Base-by-base conservation (phyloP, 2,888 invertebrate genomes). In the Sialis lutaria region DNA sequence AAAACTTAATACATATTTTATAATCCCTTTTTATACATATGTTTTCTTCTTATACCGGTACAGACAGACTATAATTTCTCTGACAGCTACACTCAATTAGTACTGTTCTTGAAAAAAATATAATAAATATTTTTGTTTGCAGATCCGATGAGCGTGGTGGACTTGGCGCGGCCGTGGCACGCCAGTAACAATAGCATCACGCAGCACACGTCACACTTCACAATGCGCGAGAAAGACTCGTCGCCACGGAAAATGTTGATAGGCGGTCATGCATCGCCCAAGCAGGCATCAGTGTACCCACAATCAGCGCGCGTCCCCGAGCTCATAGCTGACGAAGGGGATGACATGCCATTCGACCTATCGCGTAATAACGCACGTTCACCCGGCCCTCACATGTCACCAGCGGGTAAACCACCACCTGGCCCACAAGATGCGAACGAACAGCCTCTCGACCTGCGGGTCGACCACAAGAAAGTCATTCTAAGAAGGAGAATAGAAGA, bases 211-310 rank as follows among this genome's bases (percentile, higher is more conserved):
- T 47, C 51, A 40, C 48, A 44, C 46, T 47, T 47, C 44, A 82
- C 74, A 65, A 82, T 83, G 82, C 78, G 89, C 74, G 89, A 89
- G 74, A 89, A 90, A 72, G 87, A 89, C 74, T 83, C 87, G 66
- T 85, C 86, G 64, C 89, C 88, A 65, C 77, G 87, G 69, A 88
- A 88, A 74, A 86, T 87, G 81, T 72, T 81, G 63, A 64, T 68
- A 47, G 69, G 66, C 53, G 74, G 75, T 47, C 73, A 74, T 61
- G 70, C 71, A 55, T 81, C 80, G 58, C 82, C 82, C 49, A 82
- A 82, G 63, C 82, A 81, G 63, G 82, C 79, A 52, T 77, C 81
- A 55, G 78, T 81, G 52, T 82, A 81, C 63, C 82, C 82, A 44
- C 64, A 79, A 55, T 68, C 72, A 46, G 70, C 77, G 53, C 69